Evolutionary conservation across 1,140 invertebrate species (phyloP), one percentile per base, ranked within the genome.

Genomic region (Lepidurus couesii): DNA sequence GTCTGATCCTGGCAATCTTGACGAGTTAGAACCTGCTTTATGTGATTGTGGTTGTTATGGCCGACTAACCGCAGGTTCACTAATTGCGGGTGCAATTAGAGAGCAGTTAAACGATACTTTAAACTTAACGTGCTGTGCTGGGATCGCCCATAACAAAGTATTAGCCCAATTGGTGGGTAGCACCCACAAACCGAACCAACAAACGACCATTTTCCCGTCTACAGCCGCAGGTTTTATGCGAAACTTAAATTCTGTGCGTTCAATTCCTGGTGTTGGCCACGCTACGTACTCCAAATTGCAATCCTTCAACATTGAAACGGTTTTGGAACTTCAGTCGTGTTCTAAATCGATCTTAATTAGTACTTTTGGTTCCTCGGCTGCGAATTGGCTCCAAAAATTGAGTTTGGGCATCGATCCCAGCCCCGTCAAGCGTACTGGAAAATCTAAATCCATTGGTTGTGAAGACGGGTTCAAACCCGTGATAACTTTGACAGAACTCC

Each of bases 91-190:
- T 80, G 89, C 92, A 82, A 92, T 93, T 81, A 88, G 92, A 47
- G 84, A 89, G 75, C 87, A 87, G 80, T 88, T 94, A 74, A 86
- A 86, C 77, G 85, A 88, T 79, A 88, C 91, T 76, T 85, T 94
- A 65, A 89, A 90, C 47, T 87, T 94, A 53, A 94, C 92, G 8
- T 90, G 89, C 81, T 93, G 92, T 87, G 93, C 92, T 76, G 93
- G 93, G 13, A 89, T 95, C 80, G 89, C 91, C 45, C 91, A 93
- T 81, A 95, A 95, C 83, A 95, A 95, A 85, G 83, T 95, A 75
- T 84, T 95, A 81, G 91, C 93, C 5, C 95, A 95, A 85, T 84
- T 95, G 45, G 90, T 89, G 24, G 91, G 91, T 80, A 87, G 88
- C 44, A 84, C 88, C 74, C 87, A 94, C 82, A 93, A 93, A 84